phyloP scores from a whole-genome alignment of 2,888 invertebrate species.

The Ormyrus nitidulus region DNA sequence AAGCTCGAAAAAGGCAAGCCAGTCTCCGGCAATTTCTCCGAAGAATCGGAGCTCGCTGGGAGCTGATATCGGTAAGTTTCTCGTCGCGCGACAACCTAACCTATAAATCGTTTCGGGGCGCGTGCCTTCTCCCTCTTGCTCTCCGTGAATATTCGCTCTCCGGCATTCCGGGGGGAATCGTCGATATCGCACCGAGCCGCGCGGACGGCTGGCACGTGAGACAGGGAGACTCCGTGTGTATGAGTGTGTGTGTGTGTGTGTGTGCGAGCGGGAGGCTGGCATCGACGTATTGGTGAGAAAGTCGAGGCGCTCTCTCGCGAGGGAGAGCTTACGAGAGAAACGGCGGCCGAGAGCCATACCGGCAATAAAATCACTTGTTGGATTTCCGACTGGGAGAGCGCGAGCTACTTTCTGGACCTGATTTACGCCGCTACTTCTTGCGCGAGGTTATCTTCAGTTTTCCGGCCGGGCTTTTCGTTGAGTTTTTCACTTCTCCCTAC shows the following conservation, averaged over 20 bases:
- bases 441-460: slow-evolving; percentile 3
- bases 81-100: slow-evolving; percentile 34
- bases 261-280: background rate
- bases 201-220: slow-evolving; percentile 49
- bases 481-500: background rate
- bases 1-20: slow-evolving; percentile 17
- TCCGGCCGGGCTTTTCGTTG: background rate
- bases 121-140: background rate
- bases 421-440: slow-evolving; percentile 60
- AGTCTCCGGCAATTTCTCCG: slow-evolving; percentile 33
- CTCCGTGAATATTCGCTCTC: slow-evolving; percentile 45
- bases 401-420: slow-evolving; percentile 57
- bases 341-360: slow-evolving; percentile 52
- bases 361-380: slow-evolving; percentile 69
- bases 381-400: slow-evolving; percentile 61
- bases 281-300: slow-evolving; percentile 18
- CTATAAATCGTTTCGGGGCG: slow-evolving; percentile 45
- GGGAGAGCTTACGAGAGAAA: slow-evolving; percentile 48
- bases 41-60: slow-evolving; percentile 9
- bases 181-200: slow-evolving; percentile 59
- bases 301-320: slow-evolving; percentile 31
- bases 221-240: slow-evolving; percentile 33
- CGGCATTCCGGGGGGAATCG: slow-evolving; percentile 49
- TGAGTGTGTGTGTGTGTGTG: background rate
- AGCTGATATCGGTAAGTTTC: slow-evolving; percentile 36